These are phyloP conservation scores for Heteromurus nitidus DNA, from an alignment of 2,888 invertebrate genomes.

Conservation along the genomic window DNA sequence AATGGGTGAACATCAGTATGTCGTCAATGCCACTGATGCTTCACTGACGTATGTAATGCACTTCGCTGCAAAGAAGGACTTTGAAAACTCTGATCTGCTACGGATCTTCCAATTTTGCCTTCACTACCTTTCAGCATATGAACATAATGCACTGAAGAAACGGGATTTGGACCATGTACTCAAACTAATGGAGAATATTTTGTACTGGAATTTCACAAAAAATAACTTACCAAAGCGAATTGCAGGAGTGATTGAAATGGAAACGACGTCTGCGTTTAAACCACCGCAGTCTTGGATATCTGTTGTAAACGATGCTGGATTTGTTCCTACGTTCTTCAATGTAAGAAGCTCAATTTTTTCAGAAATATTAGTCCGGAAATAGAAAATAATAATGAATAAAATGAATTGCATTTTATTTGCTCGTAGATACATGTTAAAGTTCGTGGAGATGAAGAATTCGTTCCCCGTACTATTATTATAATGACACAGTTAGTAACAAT, in stretches of 20 bases:
- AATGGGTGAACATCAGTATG: conserved; percentile 91
- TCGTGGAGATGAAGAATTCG: conserved; percentile 83
- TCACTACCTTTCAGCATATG: conserved; percentile 67
- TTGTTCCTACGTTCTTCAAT: conserved; percentile 71
- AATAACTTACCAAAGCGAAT: conserved; percentile 70
- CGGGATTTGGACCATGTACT: conserved; percentile 71
- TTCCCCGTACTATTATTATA: conserved; percentile 87
- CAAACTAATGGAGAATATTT: conserved; percentile 69
- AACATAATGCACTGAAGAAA: conserved; percentile 56
- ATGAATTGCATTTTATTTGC: conserved; percentile 10
- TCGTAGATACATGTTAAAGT: conserved; percentile 85
- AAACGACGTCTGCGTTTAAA: conserved; percentile 70
- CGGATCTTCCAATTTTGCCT: conserved; percentile 85
- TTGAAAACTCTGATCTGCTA: conserved; percentile 87
- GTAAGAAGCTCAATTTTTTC: conserved; percentile 51
- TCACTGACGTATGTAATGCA: conserved; percentile 93
- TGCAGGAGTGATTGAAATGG: conserved; percentile 71
- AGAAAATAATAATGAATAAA: too few species aligned
- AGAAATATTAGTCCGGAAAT: too few species aligned
- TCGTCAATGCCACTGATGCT: conserved; percentile 89
- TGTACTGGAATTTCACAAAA: conserved; percentile 72
- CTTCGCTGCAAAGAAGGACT: conserved; percentile 87
- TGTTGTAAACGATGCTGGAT: conserved; percentile 67
- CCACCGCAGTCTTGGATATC: conserved; percentile 71
- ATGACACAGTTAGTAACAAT: conserved; percentile 87